Base-by-base conservation (phyloP, 2,797 vertebrate genomes). In the Parotocinclus haroldoi region DNA sequence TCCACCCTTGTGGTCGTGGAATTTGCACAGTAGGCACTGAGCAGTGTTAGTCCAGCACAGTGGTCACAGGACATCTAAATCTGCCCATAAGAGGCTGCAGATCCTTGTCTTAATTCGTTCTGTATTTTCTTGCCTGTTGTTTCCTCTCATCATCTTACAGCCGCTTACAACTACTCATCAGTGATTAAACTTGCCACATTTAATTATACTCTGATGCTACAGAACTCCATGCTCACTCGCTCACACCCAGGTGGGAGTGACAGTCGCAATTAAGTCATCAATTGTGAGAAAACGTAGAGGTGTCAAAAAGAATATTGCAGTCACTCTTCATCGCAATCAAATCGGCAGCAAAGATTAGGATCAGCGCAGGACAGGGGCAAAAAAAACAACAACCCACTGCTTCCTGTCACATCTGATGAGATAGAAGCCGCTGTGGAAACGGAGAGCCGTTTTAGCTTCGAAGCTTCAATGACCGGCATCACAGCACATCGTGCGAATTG, bases 141-240 rank as follows among this genome's bases (percentile, higher is more conserved):
- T 60, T 55, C 12, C 62, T 54, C 57, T 36, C 58, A 38, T 74
- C 59, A n/a, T 38, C 61, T 60, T 68, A 72, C 50, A 36, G 65
- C 76, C 72, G 75, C 76, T 79, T 68, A 82, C 84, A 10, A 40
- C 79, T 75, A 72, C 63, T 27, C 68, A 68, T 42, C 71, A 27
- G 27, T 77, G 79, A 88, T 86, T 85, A 85, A 83, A 85, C 73
- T 72, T 85, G 83, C 68, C 86, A 84, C 63, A 69, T 81, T 83
- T 84, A 86, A 88, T 89, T 84, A 87, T 60, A 80, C 73, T 71
- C 74, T 11, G 16, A 60, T 66, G 49, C 38, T 79, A 80, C 64
- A 45, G 46, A 52, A 72, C 75, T 71, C 54, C 71, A 78, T 68
- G 65, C 42, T 50, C 74, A 66, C 40, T 44, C 61, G 58, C 68